Base-by-base conservation (phyloP, 92 coral and sea anemone genomes). In the Umimayanthus kanabou region DNA sequence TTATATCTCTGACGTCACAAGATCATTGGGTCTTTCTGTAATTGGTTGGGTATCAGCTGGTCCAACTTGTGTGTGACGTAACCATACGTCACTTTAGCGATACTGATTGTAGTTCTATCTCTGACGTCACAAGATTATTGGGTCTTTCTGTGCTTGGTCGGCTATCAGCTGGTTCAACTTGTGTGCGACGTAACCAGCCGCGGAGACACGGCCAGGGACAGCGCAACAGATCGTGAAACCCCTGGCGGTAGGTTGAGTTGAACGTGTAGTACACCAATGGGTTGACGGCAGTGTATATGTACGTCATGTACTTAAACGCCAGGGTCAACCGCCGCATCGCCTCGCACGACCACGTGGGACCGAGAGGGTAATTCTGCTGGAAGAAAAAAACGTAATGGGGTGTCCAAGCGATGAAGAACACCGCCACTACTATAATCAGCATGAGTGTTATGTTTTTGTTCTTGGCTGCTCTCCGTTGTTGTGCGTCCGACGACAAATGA, bases 341-440 rank as follows among this genome's bases (percentile, higher is more conserved):
- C 26, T 64, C 6, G 25, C 70, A 64, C 4, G 70, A 64, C 70
- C 70, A 64, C 70, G 26, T 18, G 70, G 25, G 5, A 64, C 26
- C 70, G 0, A 64, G 70, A 18, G 70, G 70, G 16, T 64, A 64
- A 64, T 64, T 13, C 26, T 10, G 70, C 23, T 18, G 23, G 26
- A 64, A 64, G 6, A 64, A 64, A 1, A 64, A 64, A 18, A 64
- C 70, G 26, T 64, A 64, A 30, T 71, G 76, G 10, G 76, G 76
- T 4, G 76, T 71, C 76, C 76, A 71, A 25, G 76, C 76, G 6
- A 71, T 71, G 39, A 71, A 71, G 76, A 71, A 71, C 18, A 28
- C 76, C 39, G 39, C 33, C 10, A 71, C 76, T 0, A 71, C 76
- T 9, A 71, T 11, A 13, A 71, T 10, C 39, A 71, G 18, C 76